phyloP scores from a whole-genome alignment of 2,113 vertebrate species.

The Eurypyga helias region DNA sequence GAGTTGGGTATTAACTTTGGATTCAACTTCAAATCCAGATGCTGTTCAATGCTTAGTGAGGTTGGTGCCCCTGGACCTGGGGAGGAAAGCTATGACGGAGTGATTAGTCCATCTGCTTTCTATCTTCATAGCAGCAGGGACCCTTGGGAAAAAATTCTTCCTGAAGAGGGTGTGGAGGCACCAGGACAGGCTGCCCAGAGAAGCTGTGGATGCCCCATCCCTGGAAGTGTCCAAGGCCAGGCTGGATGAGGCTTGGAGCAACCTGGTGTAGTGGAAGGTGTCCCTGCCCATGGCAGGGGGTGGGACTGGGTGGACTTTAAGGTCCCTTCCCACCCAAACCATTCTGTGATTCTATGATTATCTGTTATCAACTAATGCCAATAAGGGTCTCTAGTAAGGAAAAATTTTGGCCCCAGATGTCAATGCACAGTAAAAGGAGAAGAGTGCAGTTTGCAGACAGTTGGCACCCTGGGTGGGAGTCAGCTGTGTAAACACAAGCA shows the following conservation, averaged over 20 bases:
- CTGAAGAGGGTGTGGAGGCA: no score
- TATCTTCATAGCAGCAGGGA: background rate
- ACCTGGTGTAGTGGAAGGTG: no score
- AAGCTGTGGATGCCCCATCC: no score
- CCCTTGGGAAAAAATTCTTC: background rate
- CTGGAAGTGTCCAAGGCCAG: no score
- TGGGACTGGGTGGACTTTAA: no score
- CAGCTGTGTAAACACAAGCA: fast-evolving
- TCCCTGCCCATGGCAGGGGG: no score
- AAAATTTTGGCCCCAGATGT: background rate
- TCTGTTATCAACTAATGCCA: background rate
- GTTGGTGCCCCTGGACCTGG: background rate
- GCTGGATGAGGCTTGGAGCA: no score
- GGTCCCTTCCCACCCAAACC: no score
- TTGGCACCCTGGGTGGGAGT: background rate
- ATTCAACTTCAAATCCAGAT: background rate
- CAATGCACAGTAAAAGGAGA: background rate
- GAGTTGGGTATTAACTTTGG: background rate
- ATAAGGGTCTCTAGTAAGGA: background rate
- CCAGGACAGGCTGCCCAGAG: no score
- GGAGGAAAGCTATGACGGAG: background rate
- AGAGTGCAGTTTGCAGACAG: background rate
- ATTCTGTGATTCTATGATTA: no score
- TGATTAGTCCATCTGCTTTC: background rate
- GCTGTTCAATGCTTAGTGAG: background rate